Percentiles rank a stretch among this genome's conserved stretches.
phyloP scores from a whole-genome alignment of 1,140 invertebrate species.

The Pachyrhynchus sulphureomaculatus region DNA sequence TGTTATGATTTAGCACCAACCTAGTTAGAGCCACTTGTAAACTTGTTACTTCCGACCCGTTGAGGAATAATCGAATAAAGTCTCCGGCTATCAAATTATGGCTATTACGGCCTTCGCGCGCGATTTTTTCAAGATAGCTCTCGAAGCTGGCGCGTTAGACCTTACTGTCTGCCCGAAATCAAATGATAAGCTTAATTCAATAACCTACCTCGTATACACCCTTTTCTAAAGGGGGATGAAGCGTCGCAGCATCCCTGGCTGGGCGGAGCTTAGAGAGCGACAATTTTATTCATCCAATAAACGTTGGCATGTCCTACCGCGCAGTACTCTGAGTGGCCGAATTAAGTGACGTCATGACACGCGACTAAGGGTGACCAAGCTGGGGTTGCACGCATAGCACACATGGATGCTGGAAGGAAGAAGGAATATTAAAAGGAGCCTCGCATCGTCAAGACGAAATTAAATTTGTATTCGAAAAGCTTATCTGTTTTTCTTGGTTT shows the following conservation, averaged over 20 bases:
- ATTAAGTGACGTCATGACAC: slow-evolving; percentile 44
- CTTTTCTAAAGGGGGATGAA: slow-evolving; percentile 45
- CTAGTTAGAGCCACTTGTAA: slow-evolving; percentile 34
- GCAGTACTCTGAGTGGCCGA: slow-evolving; percentile 34
- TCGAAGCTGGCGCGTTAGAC: slow-evolving; percentile 44
- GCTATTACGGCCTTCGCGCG: slow-evolving; percentile 53
- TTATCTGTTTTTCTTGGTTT: slow-evolving; percentile 36
- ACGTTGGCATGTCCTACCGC: slow-evolving; percentile 25
- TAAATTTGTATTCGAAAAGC: slow-evolving; percentile 45
- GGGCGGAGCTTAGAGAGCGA: slow-evolving; percentile 25
- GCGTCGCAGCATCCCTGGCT: slow-evolving; percentile 29
- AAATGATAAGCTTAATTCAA: slow-evolving; percentile 77
- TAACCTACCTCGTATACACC: slow-evolving; percentile 52
- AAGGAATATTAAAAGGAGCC: slow-evolving; percentile 46
- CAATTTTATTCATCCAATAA: slow-evolving; percentile 36
- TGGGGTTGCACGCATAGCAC: slow-evolving; percentile 13
- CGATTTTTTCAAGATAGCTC: slow-evolving; percentile 46
- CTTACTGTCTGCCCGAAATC: slow-evolving; percentile 67
- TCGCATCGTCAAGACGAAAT: slow-evolving; percentile 37
- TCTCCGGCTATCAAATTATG: slow-evolving; percentile 60
- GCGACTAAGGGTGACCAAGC: slow-evolving; percentile 38
- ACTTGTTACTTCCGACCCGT: slow-evolving; percentile 31
- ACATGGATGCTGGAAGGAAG: slow-evolving; percentile 15
- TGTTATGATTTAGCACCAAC: slow-evolving; percentile 26
- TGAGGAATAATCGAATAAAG: slow-evolving; percentile 43